Conservation (phyloP, 1,140 invertebrate genomes). For the Trichonephila inaurata region DNA sequence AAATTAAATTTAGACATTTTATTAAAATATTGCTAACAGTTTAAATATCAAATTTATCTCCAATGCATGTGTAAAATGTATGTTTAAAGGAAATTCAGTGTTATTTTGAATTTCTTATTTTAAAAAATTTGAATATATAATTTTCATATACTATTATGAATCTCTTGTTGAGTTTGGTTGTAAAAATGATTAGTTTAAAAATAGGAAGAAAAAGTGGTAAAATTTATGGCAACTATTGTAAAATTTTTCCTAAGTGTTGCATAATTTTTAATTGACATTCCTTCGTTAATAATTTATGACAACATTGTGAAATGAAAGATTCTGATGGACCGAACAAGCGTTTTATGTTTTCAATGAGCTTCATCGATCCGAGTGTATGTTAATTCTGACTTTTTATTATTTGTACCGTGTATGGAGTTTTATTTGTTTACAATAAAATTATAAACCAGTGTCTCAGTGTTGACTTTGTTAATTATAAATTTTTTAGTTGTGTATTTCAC, state of each 20-base stretch:
- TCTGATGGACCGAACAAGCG: not conserved
- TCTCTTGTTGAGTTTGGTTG: too few species aligned
- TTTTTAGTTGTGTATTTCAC: too few species aligned
- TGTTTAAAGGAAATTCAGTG: not conserved
- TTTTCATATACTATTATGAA: too few species aligned
- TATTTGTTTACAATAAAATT: constrained; percentile 43
- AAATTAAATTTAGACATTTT: not conserved
- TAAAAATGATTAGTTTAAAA: too few species aligned
- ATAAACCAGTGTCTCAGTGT: not conserved
- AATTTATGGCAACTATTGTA: too few species aligned
- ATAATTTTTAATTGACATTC: not conserved
- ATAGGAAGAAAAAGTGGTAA: too few species aligned
- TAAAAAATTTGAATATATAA: not conserved
- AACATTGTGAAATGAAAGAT: not conserved
- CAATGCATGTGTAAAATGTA: not conserved
- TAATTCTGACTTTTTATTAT: constrained; percentile 24
- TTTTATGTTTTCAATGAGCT: constrained; percentile 4
- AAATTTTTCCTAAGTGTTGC: too few species aligned
- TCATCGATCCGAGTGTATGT: not conserved
- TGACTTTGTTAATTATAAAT: too few species aligned
- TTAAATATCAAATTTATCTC: not conserved
- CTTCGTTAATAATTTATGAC: not conserved
- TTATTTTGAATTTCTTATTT: not conserved
- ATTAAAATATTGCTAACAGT: not conserved
- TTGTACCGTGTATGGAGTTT: constrained; percentile 1